phyloP scores from a whole-genome alignment of 1,140 invertebrate genomes.

The Mylabris phalerata region DNA sequence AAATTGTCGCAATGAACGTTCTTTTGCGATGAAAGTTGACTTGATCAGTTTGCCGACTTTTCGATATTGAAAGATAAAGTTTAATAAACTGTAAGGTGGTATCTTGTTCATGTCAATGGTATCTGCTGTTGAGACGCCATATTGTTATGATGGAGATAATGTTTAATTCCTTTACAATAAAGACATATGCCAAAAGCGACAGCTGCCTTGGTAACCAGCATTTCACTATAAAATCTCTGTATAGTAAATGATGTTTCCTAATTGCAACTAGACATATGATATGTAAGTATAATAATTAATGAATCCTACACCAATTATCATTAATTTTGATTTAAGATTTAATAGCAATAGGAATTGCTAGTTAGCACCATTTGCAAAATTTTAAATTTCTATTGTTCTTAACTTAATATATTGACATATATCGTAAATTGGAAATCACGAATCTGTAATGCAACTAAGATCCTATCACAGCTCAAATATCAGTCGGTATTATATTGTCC shows the following conservation, averaged over 20 bases:
- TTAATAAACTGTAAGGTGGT: background rate
- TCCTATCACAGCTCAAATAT: slow-evolving; percentile 16
- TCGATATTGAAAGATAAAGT: no score
- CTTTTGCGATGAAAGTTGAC: no score
- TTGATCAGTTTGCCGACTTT: no score
- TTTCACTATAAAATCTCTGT: background rate
- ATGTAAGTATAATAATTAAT: no score
- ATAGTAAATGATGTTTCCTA: background rate
- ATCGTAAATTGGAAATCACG: slow-evolving; percentile 9
- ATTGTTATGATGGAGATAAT: slow-evolving; percentile 4
- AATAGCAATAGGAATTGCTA: no score
- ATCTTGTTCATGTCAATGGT: slow-evolving; percentile 5
- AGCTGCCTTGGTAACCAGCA: slow-evolving; percentile 7
- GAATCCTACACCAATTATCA: no score
- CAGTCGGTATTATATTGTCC: slow-evolving; percentile 13
- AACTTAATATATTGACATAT: slow-evolving; percentile 9
- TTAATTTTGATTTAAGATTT: no score
- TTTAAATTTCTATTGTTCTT: background rate
- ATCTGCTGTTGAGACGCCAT: slow-evolving; percentile 5
- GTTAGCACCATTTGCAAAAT: background rate
- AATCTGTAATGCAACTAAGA: slow-evolving; percentile 5
- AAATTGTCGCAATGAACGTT: no score
- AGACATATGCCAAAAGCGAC: slow-evolving; percentile 12
- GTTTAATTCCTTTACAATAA: background rate
- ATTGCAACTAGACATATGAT: background rate